Base-by-base conservation (phyloP, 2,888 invertebrate species). In the Drepanosiphum platanoidis region DNA sequence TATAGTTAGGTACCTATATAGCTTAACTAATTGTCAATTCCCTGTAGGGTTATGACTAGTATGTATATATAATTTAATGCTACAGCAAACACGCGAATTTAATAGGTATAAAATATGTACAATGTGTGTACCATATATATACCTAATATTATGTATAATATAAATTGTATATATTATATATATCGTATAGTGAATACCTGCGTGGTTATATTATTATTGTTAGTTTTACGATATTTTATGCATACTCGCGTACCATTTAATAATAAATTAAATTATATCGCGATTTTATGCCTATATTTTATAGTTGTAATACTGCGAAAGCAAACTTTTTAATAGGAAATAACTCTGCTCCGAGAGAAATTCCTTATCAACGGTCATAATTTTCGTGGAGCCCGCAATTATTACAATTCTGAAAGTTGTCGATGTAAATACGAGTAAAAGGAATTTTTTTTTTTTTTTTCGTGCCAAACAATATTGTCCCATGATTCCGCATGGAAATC, bases 51-150 rank as follows among this genome's bases (percentile, higher is more conserved):
- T 78, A 66, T 42, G 32, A 32, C 64, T 42, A 64, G 42, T 66
- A 58, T n/a, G 5, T 58, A 66, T 66, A 64, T 64, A 27, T 78
- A 78, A 78, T 78, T 78, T 78, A 78, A 78, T 78, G 66, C 30
- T 32, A 18, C 42, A 15, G 5, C 39, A 30, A 18, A 64, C 30
- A 22, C 7, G 39, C 22, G 30, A 79, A 66, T 79, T 79, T 79
- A 79, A n/a, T 79, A 61, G 77, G 22, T 39, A 52, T 52, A n/a
- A n/a, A n/a, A n/a, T n/a, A 52, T 3, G 52, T 18, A n/a, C n/a
- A n/a, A n/a, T n/a, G 3, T 5, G 3, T 52, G 22, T 52, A 52
- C n/a, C 5, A 52, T 46, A 18, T 18, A 46, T 27, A 30, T 27
- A 77, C 75, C 36, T n/a, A n/a, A n/a, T n/a, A n/a, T n/a, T n/a